These are phyloP conservation scores for Eumerus sabulonum DNA, from an alignment of 2,888 invertebrate genomes.

Conservation along the genomic window DNA sequence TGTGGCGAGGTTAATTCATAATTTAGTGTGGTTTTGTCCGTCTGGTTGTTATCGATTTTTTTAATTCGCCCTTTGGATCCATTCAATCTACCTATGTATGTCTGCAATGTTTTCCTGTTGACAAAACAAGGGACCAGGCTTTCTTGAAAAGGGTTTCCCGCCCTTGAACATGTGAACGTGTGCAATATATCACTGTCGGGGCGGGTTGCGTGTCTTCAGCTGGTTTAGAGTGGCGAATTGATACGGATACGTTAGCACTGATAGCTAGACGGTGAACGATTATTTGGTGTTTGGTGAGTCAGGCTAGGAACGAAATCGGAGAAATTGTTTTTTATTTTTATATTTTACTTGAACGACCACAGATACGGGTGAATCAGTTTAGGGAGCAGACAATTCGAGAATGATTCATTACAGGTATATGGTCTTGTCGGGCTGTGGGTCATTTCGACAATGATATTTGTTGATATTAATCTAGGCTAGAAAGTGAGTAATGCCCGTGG, in stretches of 20 bases:
- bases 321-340: too few species aligned
- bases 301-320: slow-evolving; percentile 2
- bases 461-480: too few species aligned
- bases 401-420: slow-evolving; percentile 5
- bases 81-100: too few species aligned
- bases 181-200: background rate
- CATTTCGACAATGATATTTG: too few species aligned
- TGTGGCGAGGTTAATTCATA: slow-evolving; percentile 5
- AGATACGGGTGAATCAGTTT: slow-evolving; percentile 12
- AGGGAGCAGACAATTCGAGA: background rate
- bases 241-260: background rate
- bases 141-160: slow-evolving; percentile 9
- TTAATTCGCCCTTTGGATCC: background rate
- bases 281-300: slow-evolving; percentile 9
- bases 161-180: slow-evolving; percentile 16
- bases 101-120: too few species aligned
- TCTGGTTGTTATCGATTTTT: slow-evolving; percentile 22
- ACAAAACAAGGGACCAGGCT: too few species aligned
- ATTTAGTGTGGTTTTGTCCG: slow-evolving; percentile 13
- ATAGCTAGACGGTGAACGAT: background rate
- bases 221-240: background rate
- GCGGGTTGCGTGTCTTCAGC: background rate
- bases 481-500: too few species aligned
- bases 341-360: slow-evolving; percentile 1
- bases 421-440: too few species aligned